These are phyloP conservation scores for Temnothorax curvispinosus DNA, from an alignment of 1,140 invertebrate genomes.

Conservation along the genomic window DNA sequence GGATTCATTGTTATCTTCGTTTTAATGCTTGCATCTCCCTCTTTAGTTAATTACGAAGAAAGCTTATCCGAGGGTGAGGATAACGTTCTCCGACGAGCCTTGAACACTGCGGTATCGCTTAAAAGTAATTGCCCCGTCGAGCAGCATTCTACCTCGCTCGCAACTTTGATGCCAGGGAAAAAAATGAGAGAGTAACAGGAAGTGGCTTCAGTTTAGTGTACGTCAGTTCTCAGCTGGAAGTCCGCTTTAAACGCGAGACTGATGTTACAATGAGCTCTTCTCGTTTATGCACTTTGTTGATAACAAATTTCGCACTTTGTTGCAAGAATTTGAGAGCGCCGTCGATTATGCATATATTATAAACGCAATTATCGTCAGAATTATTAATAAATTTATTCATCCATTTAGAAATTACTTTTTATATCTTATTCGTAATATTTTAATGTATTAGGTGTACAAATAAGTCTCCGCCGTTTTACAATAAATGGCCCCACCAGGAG, in stretches of 20 bases:
- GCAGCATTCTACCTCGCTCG: constrained; percentile 33
- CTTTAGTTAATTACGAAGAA: constrained; percentile 78
- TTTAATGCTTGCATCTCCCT: constrained; percentile 69
- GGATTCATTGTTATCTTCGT: constrained; percentile 74
- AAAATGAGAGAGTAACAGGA: constrained; percentile 55
- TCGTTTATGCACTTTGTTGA: constrained; percentile 33
- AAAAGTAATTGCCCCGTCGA: constrained; percentile 70
- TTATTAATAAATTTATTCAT: constrained; percentile 11
- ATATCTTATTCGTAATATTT: not conserved
- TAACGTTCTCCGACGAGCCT: constrained; percentile 63
- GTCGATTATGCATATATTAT: constrained; percentile 7
- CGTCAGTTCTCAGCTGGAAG: constrained; percentile 47
- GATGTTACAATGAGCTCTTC: constrained; percentile 26
- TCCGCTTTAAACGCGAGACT: constrained; percentile 35
- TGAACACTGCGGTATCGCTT: constrained; percentile 70
- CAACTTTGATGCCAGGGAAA: constrained; percentile 50
- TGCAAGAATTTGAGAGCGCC: not conserved
- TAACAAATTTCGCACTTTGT: constrained; percentile 48
- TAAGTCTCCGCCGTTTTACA: too few relatives aligned
- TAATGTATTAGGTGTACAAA: too few relatives aligned
- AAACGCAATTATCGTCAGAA: not conserved
- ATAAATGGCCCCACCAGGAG: too few relatives aligned
- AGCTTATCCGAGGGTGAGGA: constrained; percentile 70
- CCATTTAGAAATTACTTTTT: not conserved
- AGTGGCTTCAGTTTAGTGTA: constrained; percentile 40